Conservation (phyloP, 64 coral and sea anemone species). For the Montipora efflorescens region DNA sequence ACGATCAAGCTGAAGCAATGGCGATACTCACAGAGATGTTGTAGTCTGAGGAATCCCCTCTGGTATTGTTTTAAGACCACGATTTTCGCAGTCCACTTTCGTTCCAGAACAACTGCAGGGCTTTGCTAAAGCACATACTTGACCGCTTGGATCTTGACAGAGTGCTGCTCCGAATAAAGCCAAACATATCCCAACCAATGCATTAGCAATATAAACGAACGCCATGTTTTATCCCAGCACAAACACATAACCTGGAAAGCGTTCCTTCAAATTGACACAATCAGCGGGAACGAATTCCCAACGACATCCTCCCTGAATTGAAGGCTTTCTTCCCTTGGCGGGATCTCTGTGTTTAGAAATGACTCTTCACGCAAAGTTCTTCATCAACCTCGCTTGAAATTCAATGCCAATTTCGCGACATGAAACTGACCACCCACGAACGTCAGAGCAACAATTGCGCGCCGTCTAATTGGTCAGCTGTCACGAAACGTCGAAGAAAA, state of each 20-base stretch:
- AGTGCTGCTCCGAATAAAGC: conserved; percentile 42
- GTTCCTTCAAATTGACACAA: not conserved
- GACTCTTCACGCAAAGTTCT: conserved; percentile 28
- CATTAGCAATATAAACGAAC: conserved; percentile 45
- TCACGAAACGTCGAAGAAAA: conserved; percentile 21
- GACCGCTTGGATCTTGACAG: conserved; percentile 10
- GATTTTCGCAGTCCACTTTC: conserved; percentile 48
- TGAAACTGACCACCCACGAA: conserved; percentile 87
- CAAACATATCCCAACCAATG: conserved; percentile 39
- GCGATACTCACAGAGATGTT: conserved; percentile 63
- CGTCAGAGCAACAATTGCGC: conserved; percentile 59
- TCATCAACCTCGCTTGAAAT: conserved; percentile 58
- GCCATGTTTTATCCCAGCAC: conserved; percentile 68
- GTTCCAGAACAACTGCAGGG: conserved; percentile 54
- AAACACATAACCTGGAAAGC: not conserved
- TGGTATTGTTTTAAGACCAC: conserved; percentile 24
- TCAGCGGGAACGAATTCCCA: not conserved
- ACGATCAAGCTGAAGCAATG: not conserved
- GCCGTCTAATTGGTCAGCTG: conserved; percentile 48
- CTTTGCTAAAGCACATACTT: conserved; percentile 42
- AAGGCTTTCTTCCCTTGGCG: conserved; percentile 19
- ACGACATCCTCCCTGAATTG: not conserved
- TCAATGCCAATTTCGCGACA: conserved; percentile 70
- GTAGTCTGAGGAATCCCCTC: conserved; percentile 64
- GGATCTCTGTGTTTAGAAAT: not conserved